Percentiles rank a stretch among this genome's conserved stretches.
phyloP scores from a whole-genome alignment of 1,140 invertebrate genomes.

The Sinonovacula constricta region DNA sequence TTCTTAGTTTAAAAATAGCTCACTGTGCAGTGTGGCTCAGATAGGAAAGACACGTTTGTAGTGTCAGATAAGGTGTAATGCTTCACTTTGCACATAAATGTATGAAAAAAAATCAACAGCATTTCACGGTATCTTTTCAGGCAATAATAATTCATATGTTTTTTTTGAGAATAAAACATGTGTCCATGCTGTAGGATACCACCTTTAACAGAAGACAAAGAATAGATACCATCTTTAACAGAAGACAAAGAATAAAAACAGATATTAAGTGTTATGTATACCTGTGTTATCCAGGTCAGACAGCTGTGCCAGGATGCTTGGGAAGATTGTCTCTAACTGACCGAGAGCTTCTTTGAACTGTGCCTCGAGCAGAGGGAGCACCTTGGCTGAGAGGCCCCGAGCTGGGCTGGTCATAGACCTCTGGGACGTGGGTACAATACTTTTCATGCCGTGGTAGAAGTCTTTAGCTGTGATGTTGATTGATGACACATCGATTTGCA shows the following conservation, averaged over 20 bases:
- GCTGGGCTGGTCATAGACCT: slow-evolving; percentile 82
- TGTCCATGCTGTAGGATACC: too few relatives aligned
- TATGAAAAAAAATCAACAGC: background rate
- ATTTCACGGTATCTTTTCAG: too few relatives aligned
- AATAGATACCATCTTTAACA: too few relatives aligned
- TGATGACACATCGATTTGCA: slow-evolving; percentile 88
- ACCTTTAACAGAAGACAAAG: too few relatives aligned
- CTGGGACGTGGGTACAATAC: slow-evolving; percentile 86
- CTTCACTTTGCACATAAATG: too few relatives aligned
- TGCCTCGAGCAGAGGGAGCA: slow-evolving; percentile 82
- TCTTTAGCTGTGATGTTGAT: slow-evolving; percentile 85
- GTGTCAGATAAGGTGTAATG: too few relatives aligned
- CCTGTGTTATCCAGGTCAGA: slow-evolving; percentile 62
- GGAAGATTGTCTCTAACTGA: slow-evolving; percentile 81
- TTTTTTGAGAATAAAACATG: background rate
- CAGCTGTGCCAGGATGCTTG: slow-evolving; percentile 74
- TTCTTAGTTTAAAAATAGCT: too few relatives aligned
- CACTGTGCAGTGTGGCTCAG: too few relatives aligned
- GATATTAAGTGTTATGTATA: slow-evolving; percentile 30
- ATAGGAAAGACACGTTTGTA: too few relatives aligned
- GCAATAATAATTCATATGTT: background rate
- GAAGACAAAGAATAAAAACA: too few relatives aligned
- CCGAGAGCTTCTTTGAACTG: slow-evolving; percentile 79
- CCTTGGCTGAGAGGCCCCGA: slow-evolving; percentile 81
- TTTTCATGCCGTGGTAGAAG: slow-evolving; percentile 84